Conservation (phyloP, 23 tunicate species). For the Oikopleura dioica region DNA sequence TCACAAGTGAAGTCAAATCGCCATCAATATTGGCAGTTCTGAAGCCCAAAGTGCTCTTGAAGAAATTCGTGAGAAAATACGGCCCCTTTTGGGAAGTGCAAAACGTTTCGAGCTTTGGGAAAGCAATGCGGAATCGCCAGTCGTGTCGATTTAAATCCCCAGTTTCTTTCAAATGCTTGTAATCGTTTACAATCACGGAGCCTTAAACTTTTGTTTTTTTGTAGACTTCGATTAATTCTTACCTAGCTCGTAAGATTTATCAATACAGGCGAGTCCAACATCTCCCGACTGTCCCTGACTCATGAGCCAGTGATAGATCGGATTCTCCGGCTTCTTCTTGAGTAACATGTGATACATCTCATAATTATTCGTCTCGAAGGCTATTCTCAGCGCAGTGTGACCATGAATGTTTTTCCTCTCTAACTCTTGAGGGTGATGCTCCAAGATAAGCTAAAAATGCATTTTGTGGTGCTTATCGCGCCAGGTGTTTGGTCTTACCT, state of each 20-base stretch:
- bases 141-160: no score
- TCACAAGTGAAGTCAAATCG: no score
- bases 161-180: no score
- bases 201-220: neutral
- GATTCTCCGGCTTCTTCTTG: neutral
- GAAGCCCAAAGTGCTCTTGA: no score
- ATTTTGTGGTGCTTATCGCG: no score
- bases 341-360: neutral
- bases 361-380: neutral
- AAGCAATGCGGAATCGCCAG: neutral
- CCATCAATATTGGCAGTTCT: no score
- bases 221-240: neutral
- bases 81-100: no score
- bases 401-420: neutral
- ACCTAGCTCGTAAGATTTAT: neutral
- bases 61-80: no score
- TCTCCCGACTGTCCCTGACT: neutral
- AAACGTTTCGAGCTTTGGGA: neutral
- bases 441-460: no score
- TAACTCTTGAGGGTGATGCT: neutral
- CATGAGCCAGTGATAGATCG: neutral
- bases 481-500: no score
- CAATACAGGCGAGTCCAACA: neutral
- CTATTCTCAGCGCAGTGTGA: neutral
- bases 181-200: neutral